phyloP scores from a whole-genome alignment of 2,113 vertebrate species.

The Nicator chloris region DNA sequence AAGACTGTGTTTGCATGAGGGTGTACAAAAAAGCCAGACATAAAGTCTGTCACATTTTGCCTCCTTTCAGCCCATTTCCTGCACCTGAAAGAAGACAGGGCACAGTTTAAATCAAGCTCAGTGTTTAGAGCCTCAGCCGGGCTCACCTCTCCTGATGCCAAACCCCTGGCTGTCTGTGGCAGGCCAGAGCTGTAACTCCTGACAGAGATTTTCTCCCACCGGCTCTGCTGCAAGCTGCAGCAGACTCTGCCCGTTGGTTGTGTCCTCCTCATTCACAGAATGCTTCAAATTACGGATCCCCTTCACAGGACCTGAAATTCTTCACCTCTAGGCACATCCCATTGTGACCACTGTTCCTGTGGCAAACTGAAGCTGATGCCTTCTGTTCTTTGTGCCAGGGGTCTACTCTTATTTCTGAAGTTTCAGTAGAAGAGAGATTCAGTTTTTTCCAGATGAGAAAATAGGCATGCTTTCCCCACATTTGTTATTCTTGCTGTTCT shows the following conservation, averaged over 20 bases:
- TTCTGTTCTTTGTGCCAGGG: background rate
- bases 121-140: background rate
- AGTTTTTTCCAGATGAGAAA: background rate
- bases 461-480: background rate
- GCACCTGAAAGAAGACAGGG: background rate
- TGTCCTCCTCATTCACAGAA: background rate
- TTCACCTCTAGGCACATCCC: fast-evolving
- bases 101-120: background rate
- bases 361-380: background rate
- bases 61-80: background rate
- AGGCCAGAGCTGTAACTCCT: background rate
- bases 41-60: background rate
- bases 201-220: background rate
- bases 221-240: background rate
- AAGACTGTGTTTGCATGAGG: background rate
- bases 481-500: background rate
- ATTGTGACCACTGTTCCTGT: background rate
- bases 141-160: background rate
- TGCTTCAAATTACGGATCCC: background rate
- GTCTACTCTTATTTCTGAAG: background rate
- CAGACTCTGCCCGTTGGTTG: background rate
- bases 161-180: too few relatives aligned
- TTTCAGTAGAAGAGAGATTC: background rate
- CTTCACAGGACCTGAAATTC: background rate
- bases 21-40: background rate